Conservation (phyloP, 2,888 invertebrate genomes). For the Sesamia inferens region DNA sequence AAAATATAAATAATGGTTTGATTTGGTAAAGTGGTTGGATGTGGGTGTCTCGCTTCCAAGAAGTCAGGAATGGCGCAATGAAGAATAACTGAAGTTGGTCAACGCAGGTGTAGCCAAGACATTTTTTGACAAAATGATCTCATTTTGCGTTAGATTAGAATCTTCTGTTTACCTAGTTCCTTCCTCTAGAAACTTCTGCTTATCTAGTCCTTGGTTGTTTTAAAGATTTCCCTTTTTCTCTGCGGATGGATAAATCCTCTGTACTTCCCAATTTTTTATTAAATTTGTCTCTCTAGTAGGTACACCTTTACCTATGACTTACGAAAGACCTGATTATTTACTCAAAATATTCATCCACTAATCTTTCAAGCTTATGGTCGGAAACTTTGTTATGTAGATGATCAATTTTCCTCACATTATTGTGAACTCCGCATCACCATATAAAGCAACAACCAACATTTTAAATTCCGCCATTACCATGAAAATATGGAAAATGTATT, state of each 20-base stretch:
- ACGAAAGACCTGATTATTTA: neutral
- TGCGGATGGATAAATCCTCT: neutral
- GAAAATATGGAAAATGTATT: conserved; percentile 53
- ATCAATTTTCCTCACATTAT: conserved; percentile 25
- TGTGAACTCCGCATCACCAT: conserved; percentile 10
- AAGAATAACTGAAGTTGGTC: conserved; percentile 15
- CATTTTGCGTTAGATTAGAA: neutral
- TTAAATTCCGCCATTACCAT: conserved; percentile 48
- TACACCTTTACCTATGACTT: too few species aligned
- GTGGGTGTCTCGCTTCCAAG: conserved; percentile 54
- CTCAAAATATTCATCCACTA: neutral
- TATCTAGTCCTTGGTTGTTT: neutral
- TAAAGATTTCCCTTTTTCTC: too few species aligned
- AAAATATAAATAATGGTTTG: conserved; percentile 61
- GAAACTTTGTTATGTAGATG: conserved; percentile 25
- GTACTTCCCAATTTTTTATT: too few species aligned
- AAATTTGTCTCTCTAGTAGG: accelerated
- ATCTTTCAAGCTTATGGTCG: neutral
- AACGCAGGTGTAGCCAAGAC: conserved; percentile 15
- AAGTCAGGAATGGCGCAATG: conserved; percentile 40
- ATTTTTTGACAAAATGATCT: neutral
- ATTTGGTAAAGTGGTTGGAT: conserved; percentile 50
- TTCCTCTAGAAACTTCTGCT: neutral
- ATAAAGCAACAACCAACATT: conserved; percentile 12
- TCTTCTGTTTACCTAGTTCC: neutral